phyloP scores from a whole-genome alignment of 2,797 vertebrate species.

The Crocodylus rhombifer region DNA sequence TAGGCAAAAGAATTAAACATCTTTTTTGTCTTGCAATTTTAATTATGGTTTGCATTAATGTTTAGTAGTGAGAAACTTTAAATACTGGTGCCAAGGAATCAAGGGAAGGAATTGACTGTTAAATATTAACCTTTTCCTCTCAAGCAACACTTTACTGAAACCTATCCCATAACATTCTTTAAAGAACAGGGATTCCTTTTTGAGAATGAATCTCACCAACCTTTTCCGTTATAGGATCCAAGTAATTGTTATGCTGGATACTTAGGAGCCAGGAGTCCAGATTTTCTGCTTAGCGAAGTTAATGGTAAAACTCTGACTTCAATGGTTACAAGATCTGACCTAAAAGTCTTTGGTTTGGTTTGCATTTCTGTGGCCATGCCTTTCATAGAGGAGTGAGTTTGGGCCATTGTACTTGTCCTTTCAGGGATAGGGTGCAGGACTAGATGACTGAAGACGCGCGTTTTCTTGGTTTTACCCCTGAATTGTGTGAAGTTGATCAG shows the following conservation, averaged over 20 bases:
- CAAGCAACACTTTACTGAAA: background rate
- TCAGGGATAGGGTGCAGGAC: background rate
- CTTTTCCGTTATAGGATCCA: background rate
- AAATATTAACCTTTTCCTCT: background rate
- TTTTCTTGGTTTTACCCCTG: background rate
- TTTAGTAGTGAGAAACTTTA: background rate
- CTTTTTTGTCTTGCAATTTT: background rate
- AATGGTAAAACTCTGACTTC: fast-evolving
- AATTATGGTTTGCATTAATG: background rate
- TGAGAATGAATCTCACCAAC: background rate
- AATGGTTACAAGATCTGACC: fast-evolving
- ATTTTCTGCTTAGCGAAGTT: background rate
- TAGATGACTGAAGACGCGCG: background rate
- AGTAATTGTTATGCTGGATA: background rate
- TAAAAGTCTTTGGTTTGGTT: fast-evolving
- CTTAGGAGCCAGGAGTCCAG: background rate
- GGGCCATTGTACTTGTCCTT: too few relatives aligned
- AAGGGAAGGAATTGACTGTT: background rate
- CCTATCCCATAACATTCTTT: background rate
- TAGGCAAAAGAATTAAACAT: background rate
- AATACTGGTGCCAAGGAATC: background rate
- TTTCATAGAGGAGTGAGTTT: too few relatives aligned
- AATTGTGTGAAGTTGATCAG: background rate
- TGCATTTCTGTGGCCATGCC: fast-evolving
- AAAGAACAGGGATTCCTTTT: background rate